phyloP scores from a whole-genome alignment of 2,797 vertebrate species.

The Rhynchotus rufescens region DNA sequence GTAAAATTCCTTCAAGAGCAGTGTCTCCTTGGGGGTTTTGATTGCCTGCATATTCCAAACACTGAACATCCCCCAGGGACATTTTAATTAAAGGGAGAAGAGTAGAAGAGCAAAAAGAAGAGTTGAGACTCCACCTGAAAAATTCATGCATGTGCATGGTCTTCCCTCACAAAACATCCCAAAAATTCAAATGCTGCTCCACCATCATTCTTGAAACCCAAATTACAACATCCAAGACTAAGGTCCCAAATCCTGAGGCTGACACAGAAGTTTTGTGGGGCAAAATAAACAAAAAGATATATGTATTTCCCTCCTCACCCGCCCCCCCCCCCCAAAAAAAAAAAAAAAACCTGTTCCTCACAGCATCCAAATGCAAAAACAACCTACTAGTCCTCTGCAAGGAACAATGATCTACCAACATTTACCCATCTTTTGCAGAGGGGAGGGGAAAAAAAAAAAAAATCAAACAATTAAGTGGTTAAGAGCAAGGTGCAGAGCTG shows the following conservation, averaged over 20 bases:
- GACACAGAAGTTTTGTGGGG: neutral
- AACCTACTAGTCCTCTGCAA: neutral
- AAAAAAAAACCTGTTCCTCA: neutral
- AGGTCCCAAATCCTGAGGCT: conserved; percentile 14
- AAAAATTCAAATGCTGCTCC: neutral
- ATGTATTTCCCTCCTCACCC: neutral
- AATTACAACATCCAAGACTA: neutral
- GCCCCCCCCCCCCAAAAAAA: too few species aligned
- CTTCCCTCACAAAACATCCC: neutral
- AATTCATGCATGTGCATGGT: neutral
- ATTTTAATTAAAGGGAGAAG: conserved; percentile 49
- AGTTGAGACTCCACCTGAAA: neutral
- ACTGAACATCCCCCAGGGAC: neutral
- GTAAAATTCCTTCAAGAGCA: conserved; percentile 8
- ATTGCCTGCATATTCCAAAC: conserved; percentile 23
- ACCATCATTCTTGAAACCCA: neutral
- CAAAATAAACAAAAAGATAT: neutral
- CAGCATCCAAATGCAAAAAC: neutral
- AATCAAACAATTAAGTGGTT: neutral
- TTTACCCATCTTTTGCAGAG: neutral
- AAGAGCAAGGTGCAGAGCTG: neutral
- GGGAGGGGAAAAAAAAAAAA: neutral
- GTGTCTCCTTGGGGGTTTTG: conserved; percentile 23
- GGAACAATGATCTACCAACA: neutral
- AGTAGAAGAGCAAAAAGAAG: neutral